phyloP scores from a whole-genome alignment of 2,888 invertebrate genomes.

The Hartigia nigra region DNA sequence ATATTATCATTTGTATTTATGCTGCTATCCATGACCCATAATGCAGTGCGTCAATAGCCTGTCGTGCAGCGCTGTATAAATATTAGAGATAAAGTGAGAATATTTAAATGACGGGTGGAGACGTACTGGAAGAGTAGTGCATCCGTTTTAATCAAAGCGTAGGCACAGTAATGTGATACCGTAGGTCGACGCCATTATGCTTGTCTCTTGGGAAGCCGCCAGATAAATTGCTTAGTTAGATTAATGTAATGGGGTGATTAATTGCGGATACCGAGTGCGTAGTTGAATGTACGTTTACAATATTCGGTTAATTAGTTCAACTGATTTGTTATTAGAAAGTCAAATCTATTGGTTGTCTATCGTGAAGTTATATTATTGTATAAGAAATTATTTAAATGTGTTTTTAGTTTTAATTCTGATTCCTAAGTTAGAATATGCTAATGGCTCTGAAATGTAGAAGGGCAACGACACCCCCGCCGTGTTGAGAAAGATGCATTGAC shows the following conservation, averaged over 20 bases:
- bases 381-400: no score
- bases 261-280: constrained; percentile 25
- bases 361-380: background rate
- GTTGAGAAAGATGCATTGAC: constrained; percentile 27
- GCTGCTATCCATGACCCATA: background rate
- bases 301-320: background rate
- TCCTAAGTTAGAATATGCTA: background rate
- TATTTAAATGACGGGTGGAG: background rate
- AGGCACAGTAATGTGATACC: background rate
- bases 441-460: background rate
- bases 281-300: background rate
- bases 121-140: background rate
- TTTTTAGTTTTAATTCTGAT: background rate
- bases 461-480: constrained; percentile 6
- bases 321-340: background rate
- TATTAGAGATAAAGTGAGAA: background rate
- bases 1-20: background rate
- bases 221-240: constrained; percentile 38
- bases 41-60: background rate
- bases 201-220: constrained; percentile 24
- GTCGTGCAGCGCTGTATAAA: background rate
- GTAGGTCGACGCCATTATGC: constrained; percentile 22
- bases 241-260: constrained; percentile 52
- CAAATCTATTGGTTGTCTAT: background rate
- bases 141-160: background rate